These are phyloP conservation scores for Pteropus rufus DNA, from an alignment of 2,797 vertebrate species.

Conservation along the genomic window DNA sequence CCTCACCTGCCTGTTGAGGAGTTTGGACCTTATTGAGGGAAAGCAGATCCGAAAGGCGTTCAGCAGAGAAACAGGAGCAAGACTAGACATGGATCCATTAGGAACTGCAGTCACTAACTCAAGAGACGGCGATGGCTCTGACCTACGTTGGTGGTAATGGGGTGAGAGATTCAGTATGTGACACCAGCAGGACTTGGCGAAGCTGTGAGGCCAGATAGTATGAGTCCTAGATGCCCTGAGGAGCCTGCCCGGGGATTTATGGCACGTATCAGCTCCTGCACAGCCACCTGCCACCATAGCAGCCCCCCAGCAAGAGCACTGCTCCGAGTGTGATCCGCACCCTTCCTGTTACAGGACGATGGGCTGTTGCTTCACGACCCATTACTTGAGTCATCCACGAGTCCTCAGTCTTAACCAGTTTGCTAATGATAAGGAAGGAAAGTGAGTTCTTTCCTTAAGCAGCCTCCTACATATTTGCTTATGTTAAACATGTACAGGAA, in stretches of 20 bases:
- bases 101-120: background rate
- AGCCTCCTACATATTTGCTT: background rate
- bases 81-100: no score
- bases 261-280: background rate
- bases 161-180: background rate
- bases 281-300: background rate
- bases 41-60: background rate
- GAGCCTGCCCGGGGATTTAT: background rate
- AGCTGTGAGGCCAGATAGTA: background rate
- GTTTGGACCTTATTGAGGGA: background rate
- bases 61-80: background rate
- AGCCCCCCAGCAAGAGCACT: background rate
- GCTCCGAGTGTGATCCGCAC: background rate
- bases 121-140: background rate
- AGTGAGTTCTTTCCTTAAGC: background rate
- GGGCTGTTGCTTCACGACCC: rapidly evolving
- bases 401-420: background rate
- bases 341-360: background rate
- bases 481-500: background rate
- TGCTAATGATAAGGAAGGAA: background rate
- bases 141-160: background rate
- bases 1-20: background rate
- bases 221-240: background rate
- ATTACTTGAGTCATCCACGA: background rate
- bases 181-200: background rate